Base-by-base conservation (phyloP, 1,140 invertebrate genomes). In the Drosophila asahinai region DNA sequence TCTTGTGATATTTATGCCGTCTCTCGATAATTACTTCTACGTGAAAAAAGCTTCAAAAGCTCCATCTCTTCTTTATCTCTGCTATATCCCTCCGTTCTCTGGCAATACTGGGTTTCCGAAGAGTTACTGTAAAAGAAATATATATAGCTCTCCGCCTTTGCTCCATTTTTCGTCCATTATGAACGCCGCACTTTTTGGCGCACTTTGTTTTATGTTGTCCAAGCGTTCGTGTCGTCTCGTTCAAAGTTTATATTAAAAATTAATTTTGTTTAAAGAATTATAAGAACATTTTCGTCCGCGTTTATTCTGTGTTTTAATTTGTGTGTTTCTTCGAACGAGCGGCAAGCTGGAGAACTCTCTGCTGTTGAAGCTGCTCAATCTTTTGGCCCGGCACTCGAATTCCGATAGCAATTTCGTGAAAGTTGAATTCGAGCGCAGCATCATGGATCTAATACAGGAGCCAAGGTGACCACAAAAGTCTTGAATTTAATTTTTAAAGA, bases 401-500 rank as follows among this genome's bases (percentile, higher is more conserved):
- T 70, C 81, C 54, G 67, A 91, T 63, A 84, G 74, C 33, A 92
- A 91, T 57, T 81, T 86, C 17, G 83, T 92, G 54, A 86, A 91
- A 81, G 80, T 92, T 66, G 91, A 92, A 77, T 92, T 92, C 70
- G 91, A 92, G 77, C 91, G 91, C 70, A 92, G 83, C 72, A 92
- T 92, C 43, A 92, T 92, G 91, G 91, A 92, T 71, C 76, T 92
- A 52, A 57, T 92, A 77, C 91, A 92, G 64, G 89, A 92, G 61
- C 91, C 91, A 70, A 84, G 87, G 91, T 91, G 58, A 83, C 6
- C 47, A 40, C 25, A 7, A 30, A 22, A 8, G 27, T n/a, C 17
- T 51, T 52, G 3, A 52, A 12, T 1, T 7, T 12, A 51, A 9
- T 38, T 3, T 11, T 22, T 1, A 22, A 33, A 15, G 1, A 12